Percentiles rank a stretch among this genome's conserved stretches.
Evolutionary conservation across 92 coral and sea anemone genomes (phyloP).

Genomic region (Muricea muricata): DNA sequence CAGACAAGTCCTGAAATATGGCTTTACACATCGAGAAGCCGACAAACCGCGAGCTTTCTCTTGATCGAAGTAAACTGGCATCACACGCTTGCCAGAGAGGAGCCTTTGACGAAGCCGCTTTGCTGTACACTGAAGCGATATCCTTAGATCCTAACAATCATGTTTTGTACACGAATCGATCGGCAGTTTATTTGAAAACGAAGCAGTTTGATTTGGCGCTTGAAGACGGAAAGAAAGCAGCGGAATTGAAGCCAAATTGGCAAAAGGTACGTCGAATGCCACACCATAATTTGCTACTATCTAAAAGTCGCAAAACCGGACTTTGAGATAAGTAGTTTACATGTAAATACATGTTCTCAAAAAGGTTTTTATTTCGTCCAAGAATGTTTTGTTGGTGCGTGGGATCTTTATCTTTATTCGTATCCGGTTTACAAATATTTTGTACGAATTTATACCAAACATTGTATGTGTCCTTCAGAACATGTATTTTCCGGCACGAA

Average conservation of each 20-base stretch:
- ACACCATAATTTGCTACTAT: too few species aligned
- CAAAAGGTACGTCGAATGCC: constrained; percentile 82
- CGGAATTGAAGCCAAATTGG: constrained; percentile 89
- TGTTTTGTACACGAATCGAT: constrained; percentile 95
- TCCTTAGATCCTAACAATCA: constrained; percentile 89
- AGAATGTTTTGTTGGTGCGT: not conserved
- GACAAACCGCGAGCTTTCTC: constrained; percentile 63
- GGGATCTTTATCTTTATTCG: not conserved
- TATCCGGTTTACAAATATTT: constrained; percentile 12
- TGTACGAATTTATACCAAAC: too few species aligned
- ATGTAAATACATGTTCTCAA: not conserved
- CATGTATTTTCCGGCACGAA: too few species aligned
- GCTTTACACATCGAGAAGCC: not conserved
- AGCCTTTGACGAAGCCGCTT: constrained; percentile 85
- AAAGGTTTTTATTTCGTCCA: not conserved
- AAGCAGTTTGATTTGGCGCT: constrained; percentile 83
- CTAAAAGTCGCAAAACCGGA: not conserved
- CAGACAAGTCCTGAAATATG: constrained; percentile 16
- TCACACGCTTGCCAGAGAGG: constrained; percentile 91
- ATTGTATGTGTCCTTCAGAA: too few species aligned
- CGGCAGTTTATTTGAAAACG: constrained; percentile 90
- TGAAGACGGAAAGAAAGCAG: constrained; percentile 89
- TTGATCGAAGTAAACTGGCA: constrained; percentile 83
- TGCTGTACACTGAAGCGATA: constrained; percentile 91
- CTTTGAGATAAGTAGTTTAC: not conserved